These are phyloP conservation scores for Formica selysi DNA, from an alignment of 1,140 invertebrate species.

Conservation along the genomic window DNA sequence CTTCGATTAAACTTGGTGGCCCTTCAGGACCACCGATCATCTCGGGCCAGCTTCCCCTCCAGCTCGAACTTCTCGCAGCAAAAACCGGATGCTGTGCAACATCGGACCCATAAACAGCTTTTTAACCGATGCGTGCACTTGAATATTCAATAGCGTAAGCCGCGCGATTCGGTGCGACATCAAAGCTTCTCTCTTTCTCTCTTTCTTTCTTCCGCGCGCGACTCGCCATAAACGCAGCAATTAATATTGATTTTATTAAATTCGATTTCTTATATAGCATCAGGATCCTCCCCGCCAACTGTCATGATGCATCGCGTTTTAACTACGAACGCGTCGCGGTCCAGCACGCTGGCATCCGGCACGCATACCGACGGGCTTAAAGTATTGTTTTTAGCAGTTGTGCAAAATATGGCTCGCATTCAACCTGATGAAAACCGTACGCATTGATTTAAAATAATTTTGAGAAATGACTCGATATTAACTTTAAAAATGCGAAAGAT, in stretches of 20 bases:
- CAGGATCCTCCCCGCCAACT: slow-evolving; percentile 62
- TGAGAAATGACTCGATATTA: background rate
- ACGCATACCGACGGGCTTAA: slow-evolving; percentile 31
- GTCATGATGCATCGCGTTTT: slow-evolving; percentile 56
- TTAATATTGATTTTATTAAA: slow-evolving; percentile 86
- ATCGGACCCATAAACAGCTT: slow-evolving; percentile 82
- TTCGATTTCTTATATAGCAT: slow-evolving; percentile 72
- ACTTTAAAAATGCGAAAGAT: background rate
- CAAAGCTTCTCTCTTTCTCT: slow-evolving; percentile 10
- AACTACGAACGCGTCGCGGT: background rate
- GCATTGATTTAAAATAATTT: background rate
- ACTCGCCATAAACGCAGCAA: slow-evolving; percentile 72
- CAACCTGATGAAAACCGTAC: background rate
- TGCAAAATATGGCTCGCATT: background rate
- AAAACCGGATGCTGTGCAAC: slow-evolving; percentile 81
- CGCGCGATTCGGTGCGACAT: slow-evolving; percentile 2
- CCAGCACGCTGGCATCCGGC: slow-evolving; percentile 22
- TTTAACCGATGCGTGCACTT: slow-evolving; percentile 79
- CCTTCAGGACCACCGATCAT: slow-evolving; percentile 75
- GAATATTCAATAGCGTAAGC: slow-evolving; percentile 82
- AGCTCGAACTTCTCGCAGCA: slow-evolving; percentile 45
- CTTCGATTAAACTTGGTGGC: slow-evolving; percentile 72
- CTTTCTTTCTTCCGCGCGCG: background rate
- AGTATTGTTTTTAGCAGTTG: slow-evolving; percentile 39
- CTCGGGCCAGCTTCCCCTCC: slow-evolving; percentile 46